These are phyloP conservation scores for Ranitomeya variabilis DNA, from an alignment of 2,113 vertebrate species.

Conservation along the genomic window DNA sequence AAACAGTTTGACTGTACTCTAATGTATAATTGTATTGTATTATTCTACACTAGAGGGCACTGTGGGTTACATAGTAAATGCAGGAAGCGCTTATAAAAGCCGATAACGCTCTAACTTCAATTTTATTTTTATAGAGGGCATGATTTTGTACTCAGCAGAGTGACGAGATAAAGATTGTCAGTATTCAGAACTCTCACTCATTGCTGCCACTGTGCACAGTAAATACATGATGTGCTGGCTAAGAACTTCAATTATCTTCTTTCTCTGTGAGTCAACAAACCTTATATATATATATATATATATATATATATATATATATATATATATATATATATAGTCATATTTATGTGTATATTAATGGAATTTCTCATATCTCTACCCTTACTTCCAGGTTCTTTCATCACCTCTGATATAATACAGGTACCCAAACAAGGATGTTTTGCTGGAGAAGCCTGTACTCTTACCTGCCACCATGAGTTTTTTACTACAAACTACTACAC, in stretches of 20 bases:
- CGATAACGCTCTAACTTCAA: background rate
- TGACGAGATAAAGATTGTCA: too few species aligned
- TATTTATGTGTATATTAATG: too few species aligned
- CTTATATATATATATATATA: background rate
- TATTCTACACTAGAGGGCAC: slow-evolving; percentile 3
- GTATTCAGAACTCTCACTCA: background rate
- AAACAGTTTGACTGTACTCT: too few species aligned
- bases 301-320: background rate
- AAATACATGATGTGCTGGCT: background rate
- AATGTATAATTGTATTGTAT: too few species aligned
- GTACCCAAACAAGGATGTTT: background rate
- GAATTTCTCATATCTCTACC: background rate
- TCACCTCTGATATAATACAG: slow-evolving; percentile 22
- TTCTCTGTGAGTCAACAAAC: slow-evolving; percentile 17
- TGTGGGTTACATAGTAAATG: background rate
- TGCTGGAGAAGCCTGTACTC: background rate
- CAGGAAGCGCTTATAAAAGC: background rate
- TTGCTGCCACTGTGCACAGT: background rate
- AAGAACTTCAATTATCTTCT: background rate
- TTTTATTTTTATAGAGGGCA: background rate
- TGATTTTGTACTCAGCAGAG: background rate
- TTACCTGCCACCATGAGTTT: slow-evolving; percentile 15
- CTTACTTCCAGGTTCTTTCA: slow-evolving; percentile 4
- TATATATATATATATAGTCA: background rate
- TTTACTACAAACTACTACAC: background rate